These are phyloP conservation scores for Tubiluchus corallicola DNA, from an alignment of 2,888 invertebrate genomes.

Conservation along the genomic window DNA sequence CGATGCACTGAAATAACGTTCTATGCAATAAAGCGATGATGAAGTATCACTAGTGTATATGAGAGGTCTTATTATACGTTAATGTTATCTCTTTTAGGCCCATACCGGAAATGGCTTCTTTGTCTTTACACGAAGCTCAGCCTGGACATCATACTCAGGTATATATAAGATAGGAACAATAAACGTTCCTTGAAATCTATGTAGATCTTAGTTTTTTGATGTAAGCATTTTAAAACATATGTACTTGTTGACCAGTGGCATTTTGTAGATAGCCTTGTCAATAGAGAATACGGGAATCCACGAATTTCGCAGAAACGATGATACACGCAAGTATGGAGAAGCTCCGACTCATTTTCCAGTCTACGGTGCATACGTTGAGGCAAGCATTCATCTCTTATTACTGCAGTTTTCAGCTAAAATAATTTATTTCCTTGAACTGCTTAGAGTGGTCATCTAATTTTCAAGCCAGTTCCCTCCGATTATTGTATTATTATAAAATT, in stretches of 20 bases:
- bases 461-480: too few relatives aligned
- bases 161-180: too few relatives aligned
- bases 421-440: too few relatives aligned
- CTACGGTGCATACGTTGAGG: conserved; percentile 23
- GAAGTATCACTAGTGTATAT: too few relatives aligned
- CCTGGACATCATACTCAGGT: conserved; percentile 31
- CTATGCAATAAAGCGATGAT: too few relatives aligned
- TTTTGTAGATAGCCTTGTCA: conserved; percentile 17
- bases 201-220: conserved; percentile 2
- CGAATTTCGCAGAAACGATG: conserved; percentile 19
- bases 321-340: conserved; percentile 21
- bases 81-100: conserved; percentile 22
- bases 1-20: too few relatives aligned
- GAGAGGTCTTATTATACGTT: too few relatives aligned
- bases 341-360: conserved; percentile 22
- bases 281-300: conserved; percentile 16
- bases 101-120: conserved; percentile 25
- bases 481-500: too few relatives aligned
- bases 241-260: conserved; percentile 4
- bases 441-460: too few relatives aligned
- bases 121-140: conserved; percentile 27
- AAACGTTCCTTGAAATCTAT: too few relatives aligned
- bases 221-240: background rate
- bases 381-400: conserved; percentile 10
- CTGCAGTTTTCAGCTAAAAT: too few relatives aligned